Evolutionary conservation across 2,113 vertebrate genomes (phyloP).

Genomic region (Pantherophis guttatus): DNA sequence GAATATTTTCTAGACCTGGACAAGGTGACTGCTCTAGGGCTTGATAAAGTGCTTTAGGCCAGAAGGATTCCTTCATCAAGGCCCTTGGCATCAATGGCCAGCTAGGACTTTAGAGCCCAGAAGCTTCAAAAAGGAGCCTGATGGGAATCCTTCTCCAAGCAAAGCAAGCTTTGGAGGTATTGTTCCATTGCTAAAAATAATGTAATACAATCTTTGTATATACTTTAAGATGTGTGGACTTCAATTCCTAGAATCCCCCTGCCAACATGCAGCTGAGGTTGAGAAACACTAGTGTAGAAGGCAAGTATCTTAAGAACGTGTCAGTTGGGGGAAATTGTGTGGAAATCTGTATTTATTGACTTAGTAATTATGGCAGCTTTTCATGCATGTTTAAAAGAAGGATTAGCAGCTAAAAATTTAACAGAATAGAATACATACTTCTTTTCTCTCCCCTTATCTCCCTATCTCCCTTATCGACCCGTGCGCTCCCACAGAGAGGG

Average conservation of each 20-base stretch:
- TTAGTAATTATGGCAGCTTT: not conserved
- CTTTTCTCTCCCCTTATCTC: not conserved
- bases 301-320: not conserved
- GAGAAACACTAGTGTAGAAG: not conserved
- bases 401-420: not conserved
- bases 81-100: not conserved
- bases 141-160: not conserved
- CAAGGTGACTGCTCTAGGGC: not conserved
- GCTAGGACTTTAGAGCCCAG: not conserved
- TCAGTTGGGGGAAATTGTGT: not conserved
- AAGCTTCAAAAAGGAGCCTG: not conserved
- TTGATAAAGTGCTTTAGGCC: not conserved
- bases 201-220: not conserved
- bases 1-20: not conserved
- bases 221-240: not conserved
- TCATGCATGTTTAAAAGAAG: not conserved
- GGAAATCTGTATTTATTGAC: not conserved
- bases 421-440: not conserved
- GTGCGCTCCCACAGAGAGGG: no score
- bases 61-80: not conserved
- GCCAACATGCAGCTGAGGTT: not conserved
- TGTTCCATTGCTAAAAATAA: not conserved
- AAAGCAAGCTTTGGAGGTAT: not conserved
- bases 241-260: not conserved
- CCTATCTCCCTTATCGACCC: no score